Conservation (phyloP, 2,888 invertebrate genomes). For the Brachyopa scutellaris region DNA sequence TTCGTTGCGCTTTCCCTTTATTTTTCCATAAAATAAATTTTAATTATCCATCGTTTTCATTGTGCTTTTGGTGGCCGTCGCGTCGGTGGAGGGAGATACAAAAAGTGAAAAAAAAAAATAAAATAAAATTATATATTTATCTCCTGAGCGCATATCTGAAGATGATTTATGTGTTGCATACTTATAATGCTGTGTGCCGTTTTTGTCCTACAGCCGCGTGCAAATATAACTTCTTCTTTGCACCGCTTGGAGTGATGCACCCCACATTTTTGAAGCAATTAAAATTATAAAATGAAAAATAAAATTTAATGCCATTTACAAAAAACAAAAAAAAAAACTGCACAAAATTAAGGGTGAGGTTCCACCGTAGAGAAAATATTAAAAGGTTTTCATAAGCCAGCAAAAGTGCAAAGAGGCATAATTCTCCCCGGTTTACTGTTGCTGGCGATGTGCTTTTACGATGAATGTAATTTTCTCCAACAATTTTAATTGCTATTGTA, state of each 20-base stretch:
- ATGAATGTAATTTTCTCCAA: conserved; percentile 7
- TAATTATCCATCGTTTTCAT: conserved; percentile 61
- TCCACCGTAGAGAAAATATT: conserved; percentile 13
- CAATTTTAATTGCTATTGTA: conserved; percentile 42
- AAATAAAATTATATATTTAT: neutral
- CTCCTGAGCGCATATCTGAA: conserved; percentile 30
- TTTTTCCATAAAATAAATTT: conserved; percentile 54
- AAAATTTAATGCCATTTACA: conserved; percentile 46
- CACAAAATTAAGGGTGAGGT: conserved; percentile 1
- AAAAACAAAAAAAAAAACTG: conserved; percentile 4
- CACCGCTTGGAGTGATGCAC: neutral
- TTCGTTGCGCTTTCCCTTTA: conserved; percentile 33
- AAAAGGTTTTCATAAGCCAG: conserved; percentile 43
- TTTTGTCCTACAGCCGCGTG: conserved; percentile 4
- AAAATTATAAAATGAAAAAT: conserved; percentile 41
- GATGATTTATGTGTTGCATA: conserved; percentile 55
- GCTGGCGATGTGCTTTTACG: conserved; percentile 5
- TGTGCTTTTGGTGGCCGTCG: conserved; percentile 45
- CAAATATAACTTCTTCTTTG: conserved; percentile 10
- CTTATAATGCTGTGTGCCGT: conserved; percentile 7
- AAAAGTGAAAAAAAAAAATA: conserved; percentile 24
- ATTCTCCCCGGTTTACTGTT: conserved; percentile 16
- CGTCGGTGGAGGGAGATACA: no score
- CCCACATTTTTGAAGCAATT: conserved; percentile 54
- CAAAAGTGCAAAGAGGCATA: conserved; percentile 53